These are phyloP conservation scores for Bemisia tabaci DNA, from an alignment of 1,140 invertebrate species.

Conservation along the genomic window DNA sequence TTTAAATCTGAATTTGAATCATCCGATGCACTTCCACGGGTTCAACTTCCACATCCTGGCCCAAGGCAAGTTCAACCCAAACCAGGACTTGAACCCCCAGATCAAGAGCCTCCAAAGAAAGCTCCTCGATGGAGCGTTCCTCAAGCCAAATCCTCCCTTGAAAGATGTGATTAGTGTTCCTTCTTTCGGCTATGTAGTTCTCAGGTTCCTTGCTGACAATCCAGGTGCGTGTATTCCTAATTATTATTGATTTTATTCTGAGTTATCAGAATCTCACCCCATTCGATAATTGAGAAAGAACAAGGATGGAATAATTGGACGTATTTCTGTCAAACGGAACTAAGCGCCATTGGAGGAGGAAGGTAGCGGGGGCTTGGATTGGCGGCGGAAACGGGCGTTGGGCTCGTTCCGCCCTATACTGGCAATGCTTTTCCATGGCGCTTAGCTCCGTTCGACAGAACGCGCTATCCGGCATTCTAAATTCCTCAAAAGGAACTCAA, in stretches of 20 bases:
- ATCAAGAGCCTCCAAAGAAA: constrained; percentile 4
- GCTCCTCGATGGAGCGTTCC: constrained; percentile 23
- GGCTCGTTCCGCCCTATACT: no score
- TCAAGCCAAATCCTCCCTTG: constrained; percentile 57
- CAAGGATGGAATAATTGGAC: no score
- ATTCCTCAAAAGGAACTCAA: no score
- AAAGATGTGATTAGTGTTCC: constrained; percentile 84
- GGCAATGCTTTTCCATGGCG: no score
- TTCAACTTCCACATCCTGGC: constrained; percentile 57
- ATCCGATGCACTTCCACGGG: constrained; percentile 83
- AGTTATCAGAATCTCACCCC: no score
- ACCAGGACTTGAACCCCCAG: background rate
- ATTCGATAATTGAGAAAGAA: no score
- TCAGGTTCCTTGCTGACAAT: constrained; percentile 35
- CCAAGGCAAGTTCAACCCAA: constrained; percentile 9
- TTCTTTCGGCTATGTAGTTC: constrained; percentile 62
- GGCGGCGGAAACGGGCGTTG: no score
- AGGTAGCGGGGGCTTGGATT: no score
- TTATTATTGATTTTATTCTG: background rate
- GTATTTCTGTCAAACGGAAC: no score
- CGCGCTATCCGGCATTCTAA: no score
- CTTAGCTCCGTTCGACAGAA: no score
- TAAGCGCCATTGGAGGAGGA: no score
- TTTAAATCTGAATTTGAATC: constrained; percentile 38
- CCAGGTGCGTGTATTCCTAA: constrained; percentile 29